Conservation (phyloP, 2,888 invertebrate species). For the Apodemia mormo region DNA sequence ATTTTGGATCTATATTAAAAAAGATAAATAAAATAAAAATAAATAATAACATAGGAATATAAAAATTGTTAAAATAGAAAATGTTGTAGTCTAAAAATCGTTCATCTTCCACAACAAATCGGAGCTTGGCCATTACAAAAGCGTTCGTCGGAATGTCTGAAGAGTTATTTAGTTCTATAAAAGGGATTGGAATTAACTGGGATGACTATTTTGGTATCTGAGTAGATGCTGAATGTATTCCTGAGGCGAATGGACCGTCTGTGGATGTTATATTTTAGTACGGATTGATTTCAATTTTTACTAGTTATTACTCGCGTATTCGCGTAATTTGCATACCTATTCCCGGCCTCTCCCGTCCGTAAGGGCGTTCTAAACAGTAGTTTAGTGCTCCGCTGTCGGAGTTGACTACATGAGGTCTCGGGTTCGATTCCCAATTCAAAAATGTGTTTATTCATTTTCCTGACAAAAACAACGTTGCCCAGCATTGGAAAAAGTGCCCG, state of each 20-base stretch:
- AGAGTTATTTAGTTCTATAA: constrained; percentile 52
- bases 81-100: background rate
- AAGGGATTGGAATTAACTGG: constrained; percentile 47
- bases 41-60: background rate
- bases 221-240: constrained; percentile 32
- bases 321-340: background rate
- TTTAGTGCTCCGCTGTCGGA: no score
- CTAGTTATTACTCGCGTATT: background rate
- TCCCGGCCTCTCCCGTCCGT: no score
- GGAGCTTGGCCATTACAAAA: constrained; percentile 12
- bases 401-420: no score
- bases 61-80: background rate
- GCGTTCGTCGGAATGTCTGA: constrained; percentile 46
- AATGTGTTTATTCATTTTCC: no score
- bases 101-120: constrained; percentile 27
- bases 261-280: constrained; percentile 18
- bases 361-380: no score
- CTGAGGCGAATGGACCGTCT: constrained; percentile 33
- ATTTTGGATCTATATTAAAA: no score
- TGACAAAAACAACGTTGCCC: no score
- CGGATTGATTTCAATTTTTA: constrained; percentile 9
- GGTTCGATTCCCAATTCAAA: no score
- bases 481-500: no score
- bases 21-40: no score
- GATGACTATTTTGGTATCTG: constrained; percentile 39